Conservation (phyloP, 2,888 invertebrate genomes). For the Eupithecia subumbrata region DNA sequence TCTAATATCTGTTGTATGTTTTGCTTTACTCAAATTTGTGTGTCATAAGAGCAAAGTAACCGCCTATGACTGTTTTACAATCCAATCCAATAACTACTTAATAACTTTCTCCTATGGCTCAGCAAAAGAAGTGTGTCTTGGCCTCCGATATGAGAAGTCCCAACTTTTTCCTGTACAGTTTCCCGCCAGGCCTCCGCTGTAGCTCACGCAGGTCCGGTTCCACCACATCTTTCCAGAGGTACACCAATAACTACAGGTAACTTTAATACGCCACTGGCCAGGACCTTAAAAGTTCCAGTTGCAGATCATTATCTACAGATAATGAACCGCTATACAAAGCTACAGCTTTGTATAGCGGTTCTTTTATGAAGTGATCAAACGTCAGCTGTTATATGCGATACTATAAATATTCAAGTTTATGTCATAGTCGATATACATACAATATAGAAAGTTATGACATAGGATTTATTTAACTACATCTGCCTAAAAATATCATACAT, state of each 20-base stretch:
- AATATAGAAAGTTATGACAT: not conserved
- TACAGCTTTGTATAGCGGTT: conserved; percentile 28
- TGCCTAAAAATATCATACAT: not conserved
- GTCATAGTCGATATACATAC: not conserved
- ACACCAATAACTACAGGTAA: not conserved
- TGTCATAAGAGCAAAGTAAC: not conserved
- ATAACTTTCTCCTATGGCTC: too few relatives aligned
- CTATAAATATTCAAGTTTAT: conserved; percentile 26
- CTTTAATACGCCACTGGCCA: not conserved
- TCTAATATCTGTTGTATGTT: not conserved
- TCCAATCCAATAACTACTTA: not conserved
- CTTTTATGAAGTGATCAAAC: conserved; percentile 33
- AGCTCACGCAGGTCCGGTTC: too few relatives aligned
- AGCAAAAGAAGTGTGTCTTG: too few relatives aligned
- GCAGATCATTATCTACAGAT: conserved; percentile 6
- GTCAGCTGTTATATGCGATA: conserved; percentile 11
- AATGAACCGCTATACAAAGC: too few relatives aligned
- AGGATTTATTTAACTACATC: not conserved
- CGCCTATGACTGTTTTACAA: not conserved
- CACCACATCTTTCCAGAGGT: too few relatives aligned
- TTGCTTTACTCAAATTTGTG: not conserved
- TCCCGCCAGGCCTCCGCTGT: too few relatives aligned
- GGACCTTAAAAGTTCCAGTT: not conserved
- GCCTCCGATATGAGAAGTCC: too few relatives aligned
- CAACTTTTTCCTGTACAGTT: too few relatives aligned